A percentile compares a stretch with the other conserved stretches of the same genome.
Conservation (phyloP, 2,888 invertebrate genomes). For the Melieria crassipennis region DNA sequence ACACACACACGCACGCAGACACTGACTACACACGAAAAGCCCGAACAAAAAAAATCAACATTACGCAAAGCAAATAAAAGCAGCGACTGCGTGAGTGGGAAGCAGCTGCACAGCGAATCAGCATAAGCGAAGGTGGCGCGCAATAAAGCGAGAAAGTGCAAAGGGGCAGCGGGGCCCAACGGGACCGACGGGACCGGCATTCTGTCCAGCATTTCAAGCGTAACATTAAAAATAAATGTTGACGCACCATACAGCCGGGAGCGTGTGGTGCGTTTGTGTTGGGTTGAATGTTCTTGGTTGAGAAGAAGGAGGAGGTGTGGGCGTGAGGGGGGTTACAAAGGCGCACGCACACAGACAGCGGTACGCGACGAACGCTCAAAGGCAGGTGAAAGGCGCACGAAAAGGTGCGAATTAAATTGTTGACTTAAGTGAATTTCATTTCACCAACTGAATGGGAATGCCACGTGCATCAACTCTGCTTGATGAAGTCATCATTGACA, state of each 20-base stretch:
- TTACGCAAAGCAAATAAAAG: neutral
- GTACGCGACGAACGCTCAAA: neutral
- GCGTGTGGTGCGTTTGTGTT: too few relatives aligned
- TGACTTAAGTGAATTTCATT: slow-evolving; percentile 4
- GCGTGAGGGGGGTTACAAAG: neutral
- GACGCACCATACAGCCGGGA: neutral
- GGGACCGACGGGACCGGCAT: too few relatives aligned
- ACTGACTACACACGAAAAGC: too few relatives aligned
- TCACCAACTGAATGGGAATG: neutral
- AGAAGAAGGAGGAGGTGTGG: neutral
- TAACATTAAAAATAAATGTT: neutral
- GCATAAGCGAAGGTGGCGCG: too few relatives aligned
- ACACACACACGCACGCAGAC: slow-evolving; percentile 49
- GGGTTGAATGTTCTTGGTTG: neutral
- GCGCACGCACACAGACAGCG: neutral
- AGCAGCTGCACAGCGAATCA: too few relatives aligned
- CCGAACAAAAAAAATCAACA: slow-evolving; percentile 41
- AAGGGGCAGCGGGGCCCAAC: too few relatives aligned
- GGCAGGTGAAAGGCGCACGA: neutral
- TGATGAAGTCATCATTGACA: neutral
- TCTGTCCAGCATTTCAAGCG: neutral
- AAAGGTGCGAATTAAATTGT: slow-evolving; percentile 13
- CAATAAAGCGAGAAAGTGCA: too few relatives aligned
- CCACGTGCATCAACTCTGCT: neutral
- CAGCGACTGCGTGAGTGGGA: too few relatives aligned